A percentile compares a stretch with the other conserved stretches of the same genome.
Evolutionary conservation across 2,113 vertebrate species (phyloP).

Genomic region (Zapus hudsonius): DNA sequence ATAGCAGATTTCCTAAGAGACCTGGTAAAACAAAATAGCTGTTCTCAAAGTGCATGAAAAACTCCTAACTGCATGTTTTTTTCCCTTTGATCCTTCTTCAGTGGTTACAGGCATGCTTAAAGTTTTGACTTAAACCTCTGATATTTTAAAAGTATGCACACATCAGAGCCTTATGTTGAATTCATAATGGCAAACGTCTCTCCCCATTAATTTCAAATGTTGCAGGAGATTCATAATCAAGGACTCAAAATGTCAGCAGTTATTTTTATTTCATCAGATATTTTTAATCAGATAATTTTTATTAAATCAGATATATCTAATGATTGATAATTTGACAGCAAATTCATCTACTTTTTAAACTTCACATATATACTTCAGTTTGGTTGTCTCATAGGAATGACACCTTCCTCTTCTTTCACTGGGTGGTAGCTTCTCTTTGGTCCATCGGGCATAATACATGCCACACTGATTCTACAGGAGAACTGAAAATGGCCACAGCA

Average conservation of each 20-base stretch:
- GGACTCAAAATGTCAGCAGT: neutral
- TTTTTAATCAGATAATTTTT: neutral
- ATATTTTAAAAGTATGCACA: neutral
- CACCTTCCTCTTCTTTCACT: neutral
- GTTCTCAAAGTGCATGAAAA: conserved; percentile 22
- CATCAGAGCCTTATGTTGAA: conserved; percentile 6
- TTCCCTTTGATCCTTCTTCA: conserved; percentile 3
- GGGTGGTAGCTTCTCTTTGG: neutral
- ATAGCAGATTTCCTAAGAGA: neutral
- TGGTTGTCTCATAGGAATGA: neutral
- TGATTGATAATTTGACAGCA: neutral
- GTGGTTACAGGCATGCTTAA: conserved; percentile 43
- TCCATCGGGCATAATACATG: neutral
- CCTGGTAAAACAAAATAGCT: neutral
- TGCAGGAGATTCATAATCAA: neutral
- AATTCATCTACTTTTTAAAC: neutral
- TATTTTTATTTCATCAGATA: neutral
- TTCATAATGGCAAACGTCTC: neutral
- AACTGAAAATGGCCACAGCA: neutral
- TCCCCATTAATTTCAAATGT: neutral
- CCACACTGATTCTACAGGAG: neutral
- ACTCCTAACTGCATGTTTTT: neutral
- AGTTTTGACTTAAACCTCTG: neutral
- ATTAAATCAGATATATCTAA: neutral
- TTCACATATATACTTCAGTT: neutral